Evolutionary conservation across 2,797 vertebrate species (phyloP).

Genomic region (Chelidonichthys spinosus): DNA sequence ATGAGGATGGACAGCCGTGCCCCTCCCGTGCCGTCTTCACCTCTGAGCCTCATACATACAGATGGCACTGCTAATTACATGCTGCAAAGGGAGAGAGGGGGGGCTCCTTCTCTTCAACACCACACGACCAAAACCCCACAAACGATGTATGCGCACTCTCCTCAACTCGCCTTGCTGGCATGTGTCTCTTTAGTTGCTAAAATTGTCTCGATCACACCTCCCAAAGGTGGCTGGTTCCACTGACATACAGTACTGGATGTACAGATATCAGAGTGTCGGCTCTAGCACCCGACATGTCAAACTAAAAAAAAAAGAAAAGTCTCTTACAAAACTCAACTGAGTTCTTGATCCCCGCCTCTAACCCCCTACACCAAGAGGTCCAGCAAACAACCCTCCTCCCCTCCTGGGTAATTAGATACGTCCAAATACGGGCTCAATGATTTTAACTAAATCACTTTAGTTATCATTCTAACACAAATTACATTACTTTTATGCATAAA

Average conservation of each 20-base stretch:
- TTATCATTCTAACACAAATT: no score
- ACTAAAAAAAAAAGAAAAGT: neutral
- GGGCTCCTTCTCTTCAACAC: slow-evolving; percentile 43
- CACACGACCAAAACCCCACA: slow-evolving; percentile 45
- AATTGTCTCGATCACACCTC: slow-evolving; percentile 38
- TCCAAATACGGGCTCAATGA: no score
- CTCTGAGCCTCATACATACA: slow-evolving; percentile 77
- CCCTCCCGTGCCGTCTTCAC: slow-evolving; percentile 75
- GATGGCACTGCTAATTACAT: slow-evolving; percentile 80
- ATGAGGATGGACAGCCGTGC: slow-evolving; percentile 76
- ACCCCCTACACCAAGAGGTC: neutral
- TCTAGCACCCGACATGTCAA: neutral
- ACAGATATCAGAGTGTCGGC: neutral
- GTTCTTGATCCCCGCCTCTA: neutral
- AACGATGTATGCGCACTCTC: slow-evolving; percentile 35
- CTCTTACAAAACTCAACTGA: neutral
- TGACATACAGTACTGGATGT: neutral
- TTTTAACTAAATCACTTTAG: no score
- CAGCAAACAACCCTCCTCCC: no score
- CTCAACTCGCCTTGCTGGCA: slow-evolving; percentile 52
- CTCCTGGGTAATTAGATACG: no score
- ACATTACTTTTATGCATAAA: no score
- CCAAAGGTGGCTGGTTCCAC: slow-evolving; percentile 23
- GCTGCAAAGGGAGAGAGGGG: slow-evolving; percentile 65
- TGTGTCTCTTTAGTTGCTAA: slow-evolving; percentile 47